These are phyloP conservation scores for Thalassarche chlororhynchos DNA, from an alignment of 2,113 vertebrate species.

Conservation along the genomic window DNA sequence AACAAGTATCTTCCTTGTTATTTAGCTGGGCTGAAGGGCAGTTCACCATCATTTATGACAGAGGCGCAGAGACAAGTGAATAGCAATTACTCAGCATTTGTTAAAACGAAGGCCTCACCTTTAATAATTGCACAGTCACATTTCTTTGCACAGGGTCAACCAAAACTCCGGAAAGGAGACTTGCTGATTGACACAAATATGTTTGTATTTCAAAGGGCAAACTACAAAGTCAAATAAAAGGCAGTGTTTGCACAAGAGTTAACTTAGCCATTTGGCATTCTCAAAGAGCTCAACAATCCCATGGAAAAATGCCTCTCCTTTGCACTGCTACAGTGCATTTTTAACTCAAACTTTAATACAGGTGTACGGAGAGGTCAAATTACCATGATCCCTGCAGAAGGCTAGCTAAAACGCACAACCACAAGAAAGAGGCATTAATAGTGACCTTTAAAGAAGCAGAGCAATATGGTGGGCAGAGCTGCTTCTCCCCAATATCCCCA, in stretches of 20 bases:
- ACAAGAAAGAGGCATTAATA: neutral
- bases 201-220: conserved; percentile 61
- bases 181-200: conserved; percentile 44
- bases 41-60: neutral
- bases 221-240: conserved; percentile 50
- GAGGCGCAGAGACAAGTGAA: neutral
- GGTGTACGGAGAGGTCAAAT: neutral
- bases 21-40: conserved; percentile 5
- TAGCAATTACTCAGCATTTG: conserved; percentile 34
- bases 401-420: neutral
- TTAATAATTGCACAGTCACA: conserved; percentile 59
- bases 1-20: conserved; percentile 9
- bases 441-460: neutral
- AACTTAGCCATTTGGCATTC: conserved; percentile 24
- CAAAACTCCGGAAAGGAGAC: conserved; percentile 46
- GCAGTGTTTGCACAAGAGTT: conserved; percentile 39
- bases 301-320: neutral
- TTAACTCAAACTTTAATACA: neutral
- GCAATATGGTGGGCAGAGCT: neutral
- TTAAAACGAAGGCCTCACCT: neutral
- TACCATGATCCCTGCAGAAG: neutral
- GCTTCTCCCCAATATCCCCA: neutral
- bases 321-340: neutral
- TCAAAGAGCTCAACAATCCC: neutral
- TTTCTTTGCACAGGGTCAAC: conserved; percentile 35